Conservation (phyloP, 2,797 vertebrate genomes). For the Aeoliscus strigatus region DNA sequence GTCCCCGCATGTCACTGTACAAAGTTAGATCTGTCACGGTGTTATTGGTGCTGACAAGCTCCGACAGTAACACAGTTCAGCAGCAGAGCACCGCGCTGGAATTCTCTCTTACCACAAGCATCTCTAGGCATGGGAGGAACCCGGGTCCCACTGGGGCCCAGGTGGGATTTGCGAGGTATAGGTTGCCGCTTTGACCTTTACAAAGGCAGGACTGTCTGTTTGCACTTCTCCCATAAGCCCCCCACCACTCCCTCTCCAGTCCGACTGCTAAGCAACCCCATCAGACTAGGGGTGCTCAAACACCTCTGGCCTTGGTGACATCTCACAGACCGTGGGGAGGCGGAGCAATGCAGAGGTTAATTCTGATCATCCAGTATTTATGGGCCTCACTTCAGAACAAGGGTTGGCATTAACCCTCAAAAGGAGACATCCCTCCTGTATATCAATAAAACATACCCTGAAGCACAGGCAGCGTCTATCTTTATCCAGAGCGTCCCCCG, state of each 20-base stretch:
- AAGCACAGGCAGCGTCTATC: slow-evolving; percentile 53
- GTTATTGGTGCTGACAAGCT: slow-evolving; percentile 60
- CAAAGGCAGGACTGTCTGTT: slow-evolving; percentile 72
- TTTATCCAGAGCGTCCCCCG: slow-evolving; percentile 45
- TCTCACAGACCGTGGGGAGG: slow-evolving; percentile 59
- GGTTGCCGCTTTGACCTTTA: slow-evolving; percentile 76
- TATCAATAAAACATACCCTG: slow-evolving; percentile 78
- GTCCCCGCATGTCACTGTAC: slow-evolving; percentile 30
- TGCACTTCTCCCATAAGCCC: slow-evolving; percentile 70
- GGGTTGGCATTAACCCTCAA: slow-evolving; percentile 78
- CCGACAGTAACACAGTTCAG: slow-evolving; percentile 47
- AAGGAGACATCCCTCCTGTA: slow-evolving; percentile 70
- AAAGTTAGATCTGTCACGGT: slow-evolving; percentile 57
- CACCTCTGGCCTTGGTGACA: slow-evolving; percentile 69
- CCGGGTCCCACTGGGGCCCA: slow-evolving; percentile 55
- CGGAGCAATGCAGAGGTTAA: slow-evolving; percentile 69
- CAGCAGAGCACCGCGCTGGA: slow-evolving; percentile 25
- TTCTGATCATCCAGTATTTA: slow-evolving; percentile 78
- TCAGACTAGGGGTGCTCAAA: slow-evolving; percentile 59
- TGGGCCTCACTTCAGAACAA: slow-evolving; percentile 75
- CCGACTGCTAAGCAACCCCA: slow-evolving; percentile 73
- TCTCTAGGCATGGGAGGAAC: slow-evolving; percentile 63
- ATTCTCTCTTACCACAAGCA: slow-evolving; percentile 57
- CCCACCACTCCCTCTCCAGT: slow-evolving; percentile 55
- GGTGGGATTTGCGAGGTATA: slow-evolving; percentile 69